Percentiles rank a stretch among this genome's conserved stretches.
phyloP scores from a whole-genome alignment of 2,113 vertebrate species.

The Podiceps cristatus region DNA sequence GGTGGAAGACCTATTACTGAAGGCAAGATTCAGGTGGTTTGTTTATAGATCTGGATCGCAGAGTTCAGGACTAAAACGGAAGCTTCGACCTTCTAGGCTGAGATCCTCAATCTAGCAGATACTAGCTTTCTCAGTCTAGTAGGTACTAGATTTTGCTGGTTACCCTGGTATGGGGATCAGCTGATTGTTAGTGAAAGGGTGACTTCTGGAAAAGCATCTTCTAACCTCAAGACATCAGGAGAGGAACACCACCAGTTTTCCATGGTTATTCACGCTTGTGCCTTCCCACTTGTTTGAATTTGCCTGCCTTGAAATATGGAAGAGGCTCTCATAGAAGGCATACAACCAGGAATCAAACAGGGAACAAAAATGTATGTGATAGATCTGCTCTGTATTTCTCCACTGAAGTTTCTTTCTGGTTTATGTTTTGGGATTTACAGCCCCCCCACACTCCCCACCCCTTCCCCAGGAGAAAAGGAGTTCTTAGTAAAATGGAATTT shows the following conservation, averaged over 20 bases:
- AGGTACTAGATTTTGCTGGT: not conserved
- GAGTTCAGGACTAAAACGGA: not conserved
- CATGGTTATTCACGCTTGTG: not conserved
- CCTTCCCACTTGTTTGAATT: not conserved
- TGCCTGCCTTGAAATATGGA: not conserved
- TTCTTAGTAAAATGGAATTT: conserved; percentile 1
- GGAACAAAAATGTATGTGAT: not conserved
- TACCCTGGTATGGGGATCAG: not conserved
- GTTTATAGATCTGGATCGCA: not conserved
- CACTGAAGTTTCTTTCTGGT: not conserved
- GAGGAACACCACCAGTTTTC: not conserved
- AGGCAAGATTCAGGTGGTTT: not conserved
- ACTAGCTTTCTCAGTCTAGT: not conserved
- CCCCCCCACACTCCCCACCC: too few relatives aligned
- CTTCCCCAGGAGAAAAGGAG: not conserved
- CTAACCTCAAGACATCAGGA: not conserved
- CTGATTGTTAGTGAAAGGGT: not conserved
- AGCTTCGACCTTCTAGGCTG: not conserved
- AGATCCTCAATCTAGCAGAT: not conserved
- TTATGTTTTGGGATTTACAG: not conserved
- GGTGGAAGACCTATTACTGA: not conserved
- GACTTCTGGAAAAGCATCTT: not conserved
- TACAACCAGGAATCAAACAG: not conserved
- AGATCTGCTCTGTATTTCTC: not conserved
- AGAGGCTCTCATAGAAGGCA: not conserved